Conservation (phyloP, 2,888 invertebrate genomes). For the Tenthredo livida region DNA sequence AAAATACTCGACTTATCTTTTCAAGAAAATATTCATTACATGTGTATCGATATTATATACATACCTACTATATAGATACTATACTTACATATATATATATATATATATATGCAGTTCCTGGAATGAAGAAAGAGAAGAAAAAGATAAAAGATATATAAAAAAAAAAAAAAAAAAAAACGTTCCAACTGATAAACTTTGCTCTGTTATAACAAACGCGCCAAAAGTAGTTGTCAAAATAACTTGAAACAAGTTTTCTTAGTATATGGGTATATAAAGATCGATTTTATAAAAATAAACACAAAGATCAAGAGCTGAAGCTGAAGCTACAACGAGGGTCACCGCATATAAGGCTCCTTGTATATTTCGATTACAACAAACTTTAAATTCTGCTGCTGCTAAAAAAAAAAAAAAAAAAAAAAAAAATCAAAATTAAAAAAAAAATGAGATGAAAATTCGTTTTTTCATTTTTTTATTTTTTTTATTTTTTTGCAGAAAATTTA, state of each 20-base stretch:
- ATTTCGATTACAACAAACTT: not conserved
- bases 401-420: not conserved
- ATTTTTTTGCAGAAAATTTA: not conserved
- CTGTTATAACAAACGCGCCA: constrained; percentile 14
- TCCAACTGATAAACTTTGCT: not conserved
- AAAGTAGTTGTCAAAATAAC: not conserved
- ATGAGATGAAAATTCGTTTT: not conserved
- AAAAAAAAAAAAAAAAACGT: not conserved
- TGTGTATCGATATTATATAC: not conserved
- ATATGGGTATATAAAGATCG: not conserved
- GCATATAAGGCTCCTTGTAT: not conserved
- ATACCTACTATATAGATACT: not conserved
- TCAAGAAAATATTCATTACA: not conserved
- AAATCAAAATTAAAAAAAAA: not conserved
- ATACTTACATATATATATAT: not conserved
- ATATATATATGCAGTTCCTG: no score
- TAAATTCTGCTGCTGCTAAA: not conserved
- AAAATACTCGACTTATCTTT: not conserved
- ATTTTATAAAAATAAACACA: not conserved
- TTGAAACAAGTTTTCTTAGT: constrained; percentile 2
- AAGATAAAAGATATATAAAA: not conserved
- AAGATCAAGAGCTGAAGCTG: not conserved
- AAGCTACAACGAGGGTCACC: not conserved
- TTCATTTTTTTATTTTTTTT: not conserved
- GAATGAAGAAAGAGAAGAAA: not conserved